These are phyloP conservation scores for Trissolcus basalis DNA, from an alignment of 1,140 invertebrate genomes.

Conservation along the genomic window DNA sequence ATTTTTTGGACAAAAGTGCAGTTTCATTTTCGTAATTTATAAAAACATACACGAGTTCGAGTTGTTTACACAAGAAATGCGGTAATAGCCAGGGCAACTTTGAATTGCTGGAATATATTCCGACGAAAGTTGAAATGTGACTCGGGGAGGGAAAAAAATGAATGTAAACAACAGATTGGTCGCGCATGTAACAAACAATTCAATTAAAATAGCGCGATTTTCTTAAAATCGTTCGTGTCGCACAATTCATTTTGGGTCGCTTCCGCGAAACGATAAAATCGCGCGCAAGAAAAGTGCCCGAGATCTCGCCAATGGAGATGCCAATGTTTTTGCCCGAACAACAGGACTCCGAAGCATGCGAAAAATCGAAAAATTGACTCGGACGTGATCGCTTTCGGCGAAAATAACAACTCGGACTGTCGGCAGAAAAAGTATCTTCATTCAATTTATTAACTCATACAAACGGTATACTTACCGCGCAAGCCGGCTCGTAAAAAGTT, in stretches of 20 bases:
- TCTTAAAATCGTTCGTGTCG: constrained; percentile 38
- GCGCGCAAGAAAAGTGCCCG: constrained; percentile 47
- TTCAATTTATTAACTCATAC: constrained; percentile 32
- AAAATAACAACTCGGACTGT: constrained; percentile 18
- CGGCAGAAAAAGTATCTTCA: constrained; percentile 30
- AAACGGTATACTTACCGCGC: constrained; percentile 1
- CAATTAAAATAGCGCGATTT: constrained; percentile 50
- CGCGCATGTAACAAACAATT: constrained; percentile 4
- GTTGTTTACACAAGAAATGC: too few species aligned
- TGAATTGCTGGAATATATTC: too few species aligned
- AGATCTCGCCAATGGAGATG: constrained; percentile 55
- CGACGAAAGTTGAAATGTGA: too few species aligned
- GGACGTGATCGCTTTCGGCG: constrained; percentile 45
- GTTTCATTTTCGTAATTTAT: too few species aligned
- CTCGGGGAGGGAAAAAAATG: too few species aligned
- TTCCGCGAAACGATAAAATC: constrained; percentile 55
- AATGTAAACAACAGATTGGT: too few species aligned
- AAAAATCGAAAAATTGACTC: constrained; percentile 52
- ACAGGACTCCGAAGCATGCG: constrained; percentile 44
- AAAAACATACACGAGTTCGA: too few species aligned
- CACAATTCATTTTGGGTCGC: constrained; percentile 37
- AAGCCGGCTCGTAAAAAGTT: background rate
- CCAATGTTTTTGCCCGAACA: constrained; percentile 44
- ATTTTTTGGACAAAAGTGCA: too few species aligned
- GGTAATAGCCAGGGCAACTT: too few species aligned